Conservation (phyloP, 2,113 vertebrate genomes). For the Microtus ochrogaster region DNA sequence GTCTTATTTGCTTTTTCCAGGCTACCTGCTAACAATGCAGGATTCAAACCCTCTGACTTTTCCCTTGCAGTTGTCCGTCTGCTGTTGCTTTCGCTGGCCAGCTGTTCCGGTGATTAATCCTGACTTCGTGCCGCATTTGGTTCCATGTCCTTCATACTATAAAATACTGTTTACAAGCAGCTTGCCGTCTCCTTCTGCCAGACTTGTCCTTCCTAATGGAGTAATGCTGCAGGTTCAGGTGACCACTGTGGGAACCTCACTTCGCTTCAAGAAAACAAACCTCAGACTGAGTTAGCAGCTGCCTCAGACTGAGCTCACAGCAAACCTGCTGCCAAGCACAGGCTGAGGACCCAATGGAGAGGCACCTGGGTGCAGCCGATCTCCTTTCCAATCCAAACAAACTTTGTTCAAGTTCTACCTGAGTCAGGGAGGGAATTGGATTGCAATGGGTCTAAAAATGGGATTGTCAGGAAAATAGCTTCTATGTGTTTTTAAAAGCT, state of each 20-base stretch:
- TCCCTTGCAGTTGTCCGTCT: not conserved
- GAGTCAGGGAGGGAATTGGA: not conserved
- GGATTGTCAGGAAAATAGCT: not conserved
- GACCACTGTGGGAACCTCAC: not conserved
- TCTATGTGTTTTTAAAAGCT: not conserved
- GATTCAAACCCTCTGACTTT: not conserved
- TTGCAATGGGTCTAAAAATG: not conserved
- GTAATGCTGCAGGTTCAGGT: not conserved
- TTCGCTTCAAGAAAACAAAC: not conserved
- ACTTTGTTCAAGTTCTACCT: conserved; percentile 1
- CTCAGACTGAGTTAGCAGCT: not conserved
- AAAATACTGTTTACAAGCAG: not conserved
- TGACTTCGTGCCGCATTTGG: not conserved
- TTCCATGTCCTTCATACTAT: not conserved
- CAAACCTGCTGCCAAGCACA: not conserved
- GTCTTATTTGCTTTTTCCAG: not conserved
- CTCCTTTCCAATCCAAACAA: not conserved
- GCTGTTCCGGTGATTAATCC: not conserved
- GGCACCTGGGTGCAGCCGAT: not conserved
- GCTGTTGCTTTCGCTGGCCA: not conserved
- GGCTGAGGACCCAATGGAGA: not conserved
- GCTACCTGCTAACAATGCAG: not conserved
- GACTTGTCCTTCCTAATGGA: not conserved
- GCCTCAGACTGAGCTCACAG: not conserved
- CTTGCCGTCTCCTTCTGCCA: not conserved